These are phyloP conservation scores for Galendromus occidentalis DNA, from an alignment of 1,140 invertebrate genomes.

Conservation along the genomic window DNA sequence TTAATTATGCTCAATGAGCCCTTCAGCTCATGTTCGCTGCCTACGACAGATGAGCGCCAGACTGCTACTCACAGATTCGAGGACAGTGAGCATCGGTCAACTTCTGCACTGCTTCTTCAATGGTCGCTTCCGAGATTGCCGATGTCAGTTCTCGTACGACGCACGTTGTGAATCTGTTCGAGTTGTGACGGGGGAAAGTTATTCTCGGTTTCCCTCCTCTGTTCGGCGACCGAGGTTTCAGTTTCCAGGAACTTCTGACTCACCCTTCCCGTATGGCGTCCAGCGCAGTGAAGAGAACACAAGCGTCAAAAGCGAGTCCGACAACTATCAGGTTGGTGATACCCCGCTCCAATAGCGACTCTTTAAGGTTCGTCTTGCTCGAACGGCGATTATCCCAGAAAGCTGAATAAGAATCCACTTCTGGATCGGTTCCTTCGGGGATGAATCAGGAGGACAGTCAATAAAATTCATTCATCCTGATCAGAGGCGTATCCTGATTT, in stretches of 20 bases:
- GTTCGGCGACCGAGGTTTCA: neutral
- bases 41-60: no score
- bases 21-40: no score
- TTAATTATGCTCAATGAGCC: no score
- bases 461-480: no score
- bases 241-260: slow-evolving; percentile 22
- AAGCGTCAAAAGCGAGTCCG: slow-evolving; percentile 87
- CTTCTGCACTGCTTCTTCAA: no score
- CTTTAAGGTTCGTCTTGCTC: slow-evolving; percentile 60
- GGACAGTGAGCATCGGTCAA: no score
- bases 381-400: slow-evolving; percentile 92
- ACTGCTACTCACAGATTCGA: no score
- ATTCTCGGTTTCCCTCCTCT: neutral
- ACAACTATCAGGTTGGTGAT: slow-evolving; percentile 85
- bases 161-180: no score
- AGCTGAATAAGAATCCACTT: slow-evolving; percentile 90
- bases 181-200: neutral
- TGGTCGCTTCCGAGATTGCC: no score
- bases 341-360: slow-evolving; percentile 50
- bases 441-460: neutral
- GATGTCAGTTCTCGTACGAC: no score
- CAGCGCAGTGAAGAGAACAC: slow-evolving; percentile 38
- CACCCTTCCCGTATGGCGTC: slow-evolving; percentile 32
- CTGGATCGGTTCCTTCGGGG: slow-evolving; percentile 55
- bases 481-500: no score